These are phyloP conservation scores for Charanyca ferruginea DNA, from an alignment of 2,888 invertebrate genomes.

Conservation along the genomic window DNA sequence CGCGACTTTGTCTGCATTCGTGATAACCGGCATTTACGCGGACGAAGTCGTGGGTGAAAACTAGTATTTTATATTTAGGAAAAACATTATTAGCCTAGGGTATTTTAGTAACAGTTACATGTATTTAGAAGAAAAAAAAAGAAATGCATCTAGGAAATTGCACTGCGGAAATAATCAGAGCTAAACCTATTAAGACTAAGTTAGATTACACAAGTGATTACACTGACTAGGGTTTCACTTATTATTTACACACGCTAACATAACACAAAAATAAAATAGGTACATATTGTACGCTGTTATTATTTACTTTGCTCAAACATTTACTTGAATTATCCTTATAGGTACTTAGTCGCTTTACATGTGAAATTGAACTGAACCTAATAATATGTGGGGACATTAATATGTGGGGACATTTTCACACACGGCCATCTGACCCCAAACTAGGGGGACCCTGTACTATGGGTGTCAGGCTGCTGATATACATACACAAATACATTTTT, in stretches of 20 bases:
- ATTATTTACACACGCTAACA: slow-evolving; percentile 12
- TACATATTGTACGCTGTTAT: not conserved
- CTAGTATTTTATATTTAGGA: too few relatives aligned
- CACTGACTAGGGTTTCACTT: slow-evolving; percentile 37
- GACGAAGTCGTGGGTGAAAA: too few relatives aligned
- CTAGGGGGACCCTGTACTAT: too few relatives aligned
- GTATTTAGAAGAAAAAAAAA: slow-evolving; percentile 3
- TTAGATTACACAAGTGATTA: slow-evolving; percentile 31
- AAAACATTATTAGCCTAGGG: too few relatives aligned
- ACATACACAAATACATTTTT: too few relatives aligned
- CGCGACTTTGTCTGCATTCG: too few relatives aligned
- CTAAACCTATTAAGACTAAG: slow-evolving; percentile 21
- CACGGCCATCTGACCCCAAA: too few relatives aligned
- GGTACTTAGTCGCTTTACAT: not conserved
- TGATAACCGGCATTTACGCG: too few relatives aligned
- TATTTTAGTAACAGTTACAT: not conserved
- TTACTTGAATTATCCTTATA: slow-evolving; percentile 36
- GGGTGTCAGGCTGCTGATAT: too few relatives aligned
- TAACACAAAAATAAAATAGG: slow-evolving; percentile 2
- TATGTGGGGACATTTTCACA: too few relatives aligned
- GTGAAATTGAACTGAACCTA: not conserved
- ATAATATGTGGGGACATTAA: too few relatives aligned
- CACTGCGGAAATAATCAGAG: slow-evolving; percentile 30
- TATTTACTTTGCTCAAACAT: slow-evolving; percentile 12
- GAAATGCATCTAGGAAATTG: not conserved